These are phyloP conservation scores for Aphis craccivora DNA, from an alignment of 1,140 invertebrate species.

Conservation along the genomic window DNA sequence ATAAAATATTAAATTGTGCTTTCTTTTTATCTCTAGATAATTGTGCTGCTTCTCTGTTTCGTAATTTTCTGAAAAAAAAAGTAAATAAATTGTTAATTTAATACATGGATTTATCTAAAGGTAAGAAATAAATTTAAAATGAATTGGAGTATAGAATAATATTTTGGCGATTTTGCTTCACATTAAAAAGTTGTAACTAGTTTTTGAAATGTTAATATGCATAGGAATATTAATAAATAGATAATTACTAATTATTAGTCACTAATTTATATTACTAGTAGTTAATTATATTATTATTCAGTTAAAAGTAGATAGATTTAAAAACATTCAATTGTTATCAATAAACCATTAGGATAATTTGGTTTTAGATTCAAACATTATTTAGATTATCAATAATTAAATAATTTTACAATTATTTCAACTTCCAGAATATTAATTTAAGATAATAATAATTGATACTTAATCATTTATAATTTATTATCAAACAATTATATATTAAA, in stretches of 20 bases:
- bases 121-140: not conserved
- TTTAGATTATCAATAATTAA: not conserved
- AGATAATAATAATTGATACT: not conserved
- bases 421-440: not conserved
- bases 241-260: not conserved
- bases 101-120: not conserved
- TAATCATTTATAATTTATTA: not conserved
- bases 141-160: no score
- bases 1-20: conserved; percentile 50
- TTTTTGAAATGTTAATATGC: not conserved
- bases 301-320: not conserved
- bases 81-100: not conserved
- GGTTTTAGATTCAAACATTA: not conserved
- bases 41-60: conserved; percentile 56
- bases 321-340: not conserved
- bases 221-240: not conserved
- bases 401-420: not conserved
- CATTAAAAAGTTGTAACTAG: not conserved
- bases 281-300: not conserved
- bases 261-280: no score
- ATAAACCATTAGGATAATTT: not conserved
- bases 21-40: conserved; percentile 52
- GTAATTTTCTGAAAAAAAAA: conserved; percentile 36
- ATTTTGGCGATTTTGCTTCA: not conserved
- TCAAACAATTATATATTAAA: not conserved